These are phyloP conservation scores for Lasioglossum albipes DNA, from an alignment of 1,140 invertebrate genomes.

Conservation along the genomic window DNA sequence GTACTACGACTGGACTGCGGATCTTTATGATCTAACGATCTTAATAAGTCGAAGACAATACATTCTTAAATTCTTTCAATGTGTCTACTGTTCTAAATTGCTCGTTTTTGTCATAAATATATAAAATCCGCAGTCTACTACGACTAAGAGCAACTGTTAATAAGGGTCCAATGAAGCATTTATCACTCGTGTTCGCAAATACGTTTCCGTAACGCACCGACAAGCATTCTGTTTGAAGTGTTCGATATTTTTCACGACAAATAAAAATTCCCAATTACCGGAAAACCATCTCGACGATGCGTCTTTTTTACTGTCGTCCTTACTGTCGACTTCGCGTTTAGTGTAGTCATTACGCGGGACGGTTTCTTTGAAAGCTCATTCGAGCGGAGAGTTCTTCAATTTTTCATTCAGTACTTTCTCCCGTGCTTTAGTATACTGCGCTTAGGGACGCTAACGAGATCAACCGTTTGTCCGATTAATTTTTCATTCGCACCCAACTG, in stretches of 20 bases:
- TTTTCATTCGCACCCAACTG: not conserved
- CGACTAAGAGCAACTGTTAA: not conserved
- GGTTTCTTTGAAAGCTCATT: not conserved
- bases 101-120: too few species aligned
- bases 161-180: slow-evolving; percentile 14
- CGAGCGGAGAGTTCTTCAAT: not conserved
- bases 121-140: too few species aligned
- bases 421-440: too few species aligned
- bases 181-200: not conserved
- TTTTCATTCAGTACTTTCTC: too few species aligned
- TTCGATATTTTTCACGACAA: not conserved
- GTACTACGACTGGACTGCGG: too few species aligned
- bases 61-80: too few species aligned
- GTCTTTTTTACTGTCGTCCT: not conserved
- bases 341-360: not conserved
- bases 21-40: too few species aligned
- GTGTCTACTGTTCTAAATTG: too few species aligned
- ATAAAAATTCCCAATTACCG: slow-evolving; percentile 9
- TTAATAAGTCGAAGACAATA: too few species aligned
- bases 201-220: slow-evolving; percentile 1
- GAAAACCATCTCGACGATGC: not conserved
- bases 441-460: too few species aligned
- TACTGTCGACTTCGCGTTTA: not conserved
- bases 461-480: not conserved
- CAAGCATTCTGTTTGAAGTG: not conserved